Evolutionary conservation across 2,888 invertebrate genomes (phyloP), one percentile per base, ranked within the genome.

Genomic region (Apamea monoglypha): DNA sequence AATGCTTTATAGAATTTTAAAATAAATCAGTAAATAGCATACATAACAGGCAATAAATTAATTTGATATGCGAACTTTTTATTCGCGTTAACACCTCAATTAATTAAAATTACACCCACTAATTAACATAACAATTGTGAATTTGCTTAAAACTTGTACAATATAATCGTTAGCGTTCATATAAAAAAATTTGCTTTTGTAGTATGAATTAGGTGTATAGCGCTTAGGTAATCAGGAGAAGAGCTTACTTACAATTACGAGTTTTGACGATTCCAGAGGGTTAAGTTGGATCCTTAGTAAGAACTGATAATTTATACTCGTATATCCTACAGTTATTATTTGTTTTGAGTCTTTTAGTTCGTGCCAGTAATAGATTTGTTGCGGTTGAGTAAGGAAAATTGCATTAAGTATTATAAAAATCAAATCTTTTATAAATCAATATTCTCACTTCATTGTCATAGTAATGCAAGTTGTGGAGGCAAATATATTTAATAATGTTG

Each of bases 141-240:
- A 81, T 66, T 85, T 81, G 50, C 47, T 29, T 63, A 74, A 72
- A 87, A 56, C 44, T 85, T 85, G 68, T 73, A 76, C 64, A 76
- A 56, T 63, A 14, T 77, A 80, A 75, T 63, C 36, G 53, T 74
- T 74, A 36, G 18, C 21, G 36, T 53, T 63, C 29, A 36, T 32
- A 21, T 5, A 84, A 72, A 83, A 84, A 21, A 1, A 68, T 21
- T 68, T 47, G 0, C 0, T 12, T 0, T 12, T 29, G 16, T 59
- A 53, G 85, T 87, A 85, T 87, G n/a, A 44, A 85, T 68, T 10
- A 36, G 53, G 2, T 4, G 36, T 72, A 79, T 64, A 85, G 64
- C 66, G 63, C 40, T 59, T 59, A 56, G 4, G 7, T 12, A 10
- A 56, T 56, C 25, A 56, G 25, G 25, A 56, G 25, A 56, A 25